Evolutionary conservation across 2,888 invertebrate genomes (phyloP), one percentile per base, ranked within the genome.

Genomic region (Herminia tarsipennalis): DNA sequence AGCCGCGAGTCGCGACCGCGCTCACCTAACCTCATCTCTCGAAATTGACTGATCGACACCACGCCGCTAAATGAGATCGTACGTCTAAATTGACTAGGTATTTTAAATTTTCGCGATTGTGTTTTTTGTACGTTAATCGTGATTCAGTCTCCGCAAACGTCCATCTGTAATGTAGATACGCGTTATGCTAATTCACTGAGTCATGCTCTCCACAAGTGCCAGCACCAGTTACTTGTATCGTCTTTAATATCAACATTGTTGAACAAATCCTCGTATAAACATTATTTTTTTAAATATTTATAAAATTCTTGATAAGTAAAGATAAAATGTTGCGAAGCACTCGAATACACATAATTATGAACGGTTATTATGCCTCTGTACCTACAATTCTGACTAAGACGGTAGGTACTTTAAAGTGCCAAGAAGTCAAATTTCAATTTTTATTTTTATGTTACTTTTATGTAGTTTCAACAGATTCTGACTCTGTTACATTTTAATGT

Each of bases 41-140:
- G 46, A 53, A 57, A 29, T 32, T 33, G 53, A 10, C 46, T 25
- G 39, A 39, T 57, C 54, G 30, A 55, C 53, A 48, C 52, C 57
- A 40, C 44, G 40, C 43, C 58, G 51, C 57, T 60, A 72, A 75
- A 77, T 73, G 62, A 67, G 66, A 74, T 73, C 66, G 66, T 69
- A 67, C 57, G 57, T 70, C 66, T 49, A 39, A 61, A 65, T 54
- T 38, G 49, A 52, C 63, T 65, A 62, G 63, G 63, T 71, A 72
- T 75, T 75, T 66, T 56, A 54, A 68, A 67, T 63, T 67, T 70
- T 56, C 68, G 66, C 66, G 64, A 67, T 66, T 60, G 46, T 51
- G 33, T 68, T 73, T 76, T 75, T 74, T 71, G 51, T 41, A 37
- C 38, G 25, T 41, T 10, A 39, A 39, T 63, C 67, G 64, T 67